Evolutionary conservation across 2,888 invertebrate genomes (phyloP).

Genomic region (Ariolimax columbianus): DNA sequence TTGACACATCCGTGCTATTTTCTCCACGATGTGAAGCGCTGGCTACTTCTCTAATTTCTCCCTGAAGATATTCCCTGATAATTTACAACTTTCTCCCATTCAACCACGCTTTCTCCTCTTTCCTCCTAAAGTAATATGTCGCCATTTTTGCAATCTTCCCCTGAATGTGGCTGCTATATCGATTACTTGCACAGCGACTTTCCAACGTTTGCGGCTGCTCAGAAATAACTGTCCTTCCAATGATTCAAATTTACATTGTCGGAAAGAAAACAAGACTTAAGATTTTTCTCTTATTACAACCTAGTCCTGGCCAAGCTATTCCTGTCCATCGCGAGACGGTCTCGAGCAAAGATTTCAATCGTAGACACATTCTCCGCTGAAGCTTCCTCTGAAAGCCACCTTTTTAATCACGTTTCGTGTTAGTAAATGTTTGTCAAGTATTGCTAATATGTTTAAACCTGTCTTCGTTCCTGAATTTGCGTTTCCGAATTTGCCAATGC

Average conservation of each 20-base stretch:
- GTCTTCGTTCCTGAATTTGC: no score
- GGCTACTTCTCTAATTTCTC: no score
- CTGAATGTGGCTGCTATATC: background rate
- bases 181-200: background rate
- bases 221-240: background rate
- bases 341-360: background rate
- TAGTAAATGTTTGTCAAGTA: background rate
- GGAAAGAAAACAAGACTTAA: background rate
- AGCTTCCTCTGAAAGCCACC: background rate
- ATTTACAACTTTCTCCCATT: background rate
- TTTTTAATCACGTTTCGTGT: background rate
- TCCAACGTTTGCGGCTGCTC: background rate
- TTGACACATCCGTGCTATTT: no score
- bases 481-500: no score
- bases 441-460: no score
- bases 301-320: background rate
- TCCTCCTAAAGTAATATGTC: background rate
- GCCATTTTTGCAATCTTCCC: background rate
- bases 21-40: no score
- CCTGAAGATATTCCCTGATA: no score
- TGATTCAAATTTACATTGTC: constrained; percentile 12
- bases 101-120: background rate
- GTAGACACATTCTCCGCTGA: background rate
- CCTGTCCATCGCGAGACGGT: background rate
- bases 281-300: background rate